These are phyloP conservation scores for Lepidurus arcticus DNA, from an alignment of 1,140 invertebrate genomes.

Conservation along the genomic window DNA sequence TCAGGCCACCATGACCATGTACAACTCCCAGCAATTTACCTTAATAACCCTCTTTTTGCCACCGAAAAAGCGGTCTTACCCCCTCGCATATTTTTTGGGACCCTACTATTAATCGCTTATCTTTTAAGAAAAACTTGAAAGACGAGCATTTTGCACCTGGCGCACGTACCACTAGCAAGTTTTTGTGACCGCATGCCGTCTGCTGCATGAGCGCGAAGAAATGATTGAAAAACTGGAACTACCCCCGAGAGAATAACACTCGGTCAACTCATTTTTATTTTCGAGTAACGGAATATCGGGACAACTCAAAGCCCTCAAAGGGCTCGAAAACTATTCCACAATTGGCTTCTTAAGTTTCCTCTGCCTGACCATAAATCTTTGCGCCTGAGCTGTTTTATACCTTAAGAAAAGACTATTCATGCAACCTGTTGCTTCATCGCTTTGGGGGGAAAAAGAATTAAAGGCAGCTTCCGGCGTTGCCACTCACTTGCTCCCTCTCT, in stretches of 20 bases:
- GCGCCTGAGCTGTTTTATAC: slow-evolving; percentile 4
- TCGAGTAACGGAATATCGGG: not conserved
- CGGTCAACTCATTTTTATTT: not conserved
- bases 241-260: slow-evolving; percentile 4
- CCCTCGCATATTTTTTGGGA: not conserved
- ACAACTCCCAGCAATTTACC: too few relatives aligned
- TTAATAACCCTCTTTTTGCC: not conserved
- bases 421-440: slow-evolving; percentile 6
- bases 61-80: not conserved
- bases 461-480: not conserved
- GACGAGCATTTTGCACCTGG: not conserved
- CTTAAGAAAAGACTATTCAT: slow-evolving; percentile 12
- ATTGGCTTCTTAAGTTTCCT: slow-evolving; percentile 6
- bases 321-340: not conserved
- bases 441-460: not conserved
- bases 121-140: not conserved
- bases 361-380: not conserved
- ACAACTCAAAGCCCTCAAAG: not conserved
- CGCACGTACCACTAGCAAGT: not conserved
- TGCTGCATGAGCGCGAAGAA: not conserved
- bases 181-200: not conserved
- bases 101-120: not conserved
- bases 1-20: too few relatives aligned
- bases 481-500: not conserved
- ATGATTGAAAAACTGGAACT: not conserved